phyloP scores from a whole-genome alignment of 2,888 invertebrate genomes.

The Malacosoma neustria region DNA sequence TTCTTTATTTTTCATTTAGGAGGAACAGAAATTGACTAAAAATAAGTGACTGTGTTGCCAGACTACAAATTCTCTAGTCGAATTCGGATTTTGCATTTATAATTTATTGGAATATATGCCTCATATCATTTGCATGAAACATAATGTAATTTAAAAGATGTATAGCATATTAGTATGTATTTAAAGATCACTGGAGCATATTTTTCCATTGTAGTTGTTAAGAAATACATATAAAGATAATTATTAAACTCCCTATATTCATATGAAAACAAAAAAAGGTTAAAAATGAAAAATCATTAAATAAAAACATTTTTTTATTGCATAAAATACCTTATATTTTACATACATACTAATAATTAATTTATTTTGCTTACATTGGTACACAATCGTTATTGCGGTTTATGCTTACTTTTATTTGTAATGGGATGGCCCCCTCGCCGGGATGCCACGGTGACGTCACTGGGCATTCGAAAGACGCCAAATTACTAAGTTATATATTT shows the following conservation, averaged over 20 bases:
- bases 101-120: conserved; percentile 43
- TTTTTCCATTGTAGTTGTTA: conserved; percentile 52
- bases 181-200: conserved; percentile 52
- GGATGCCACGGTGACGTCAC: too few species aligned
- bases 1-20: too few species aligned
- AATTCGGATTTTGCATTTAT: conserved; percentile 61
- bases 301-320: background rate
- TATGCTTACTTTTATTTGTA: too few species aligned
- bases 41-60: too few species aligned
- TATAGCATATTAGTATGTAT: conserved; percentile 38
- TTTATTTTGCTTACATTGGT: too few species aligned
- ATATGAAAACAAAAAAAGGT: background rate
- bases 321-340: conserved; percentile 9
- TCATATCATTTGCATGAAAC: conserved; percentile 62
- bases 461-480: too few species aligned
- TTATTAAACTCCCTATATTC: background rate
- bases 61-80: conserved; percentile 70
- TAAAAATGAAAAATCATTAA: background rate
- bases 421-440: too few species aligned
- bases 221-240: background rate
- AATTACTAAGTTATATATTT: too few species aligned
- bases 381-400: too few species aligned
- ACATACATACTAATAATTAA: conserved; percentile 7
- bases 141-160: conserved; percentile 36
- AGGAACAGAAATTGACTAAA: too few species aligned